Base-by-base conservation (phyloP, 2,113 vertebrate genomes). In the Barnardius zonarius region DNA sequence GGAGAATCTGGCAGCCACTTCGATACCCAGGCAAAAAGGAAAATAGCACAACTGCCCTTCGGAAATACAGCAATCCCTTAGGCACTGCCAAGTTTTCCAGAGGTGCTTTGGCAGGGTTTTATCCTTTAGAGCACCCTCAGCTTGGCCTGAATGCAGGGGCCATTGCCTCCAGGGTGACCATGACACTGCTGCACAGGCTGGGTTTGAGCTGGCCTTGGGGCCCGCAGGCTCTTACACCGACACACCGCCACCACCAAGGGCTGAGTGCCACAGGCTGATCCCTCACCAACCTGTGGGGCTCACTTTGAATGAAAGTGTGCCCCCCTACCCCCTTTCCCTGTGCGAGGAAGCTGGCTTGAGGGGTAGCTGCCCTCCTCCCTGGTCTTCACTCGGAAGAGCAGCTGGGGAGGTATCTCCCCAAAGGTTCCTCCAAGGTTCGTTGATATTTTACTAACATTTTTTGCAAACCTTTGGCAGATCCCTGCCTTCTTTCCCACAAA, bases 161-260 rank as follows among this genome's bases (percentile, higher is more conserved):
- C 0, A 1, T 51, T 16, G 57, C 13, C 35, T 55, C 68, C 49
- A 23, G 7, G 48, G 49, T 64, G 3, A 2, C 66, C 72, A 31
- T 27, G 37, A 25, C 35, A 37, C 46, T 78, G 43, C 43, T 61
- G 31, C 5, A 13, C 5, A 2, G n/a, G n/a, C 14, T 5, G 10
- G 11, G 13, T 51, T 55, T 57, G 1, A 3, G 43, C 37, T 46
- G 64, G 9, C n/a, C 46, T 27, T 12, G 43, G 48, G 54, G 33
- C 46, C 44, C 7, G 1, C 2, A 4, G 51, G 14, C 55, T 62
- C 14, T 25, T 67, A 62, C 17, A 6, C 25, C 1, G 1, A 17
- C 33, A 24, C 17, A 11, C 3, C 23, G 5, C 30, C 37, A 23
- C 16, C 59, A 13, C 51, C 72, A n/a, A 55, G 35, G 66, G 19